phyloP scores from a whole-genome alignment of 2,797 vertebrate species.

The Prionace glauca region DNA sequence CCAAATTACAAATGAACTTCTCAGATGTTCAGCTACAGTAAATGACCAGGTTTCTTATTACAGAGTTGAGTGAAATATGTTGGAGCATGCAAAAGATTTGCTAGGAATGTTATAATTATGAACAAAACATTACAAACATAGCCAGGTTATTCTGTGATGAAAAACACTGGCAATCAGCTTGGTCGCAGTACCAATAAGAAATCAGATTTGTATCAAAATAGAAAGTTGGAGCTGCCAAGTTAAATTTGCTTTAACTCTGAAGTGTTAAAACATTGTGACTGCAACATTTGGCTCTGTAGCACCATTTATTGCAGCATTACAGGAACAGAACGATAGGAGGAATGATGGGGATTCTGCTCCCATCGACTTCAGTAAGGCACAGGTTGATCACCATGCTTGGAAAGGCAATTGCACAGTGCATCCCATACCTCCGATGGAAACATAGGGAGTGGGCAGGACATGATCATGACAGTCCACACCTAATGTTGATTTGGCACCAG shows the following conservation, averaged over 20 bases:
- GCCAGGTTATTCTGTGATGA: background rate
- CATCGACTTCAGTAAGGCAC: background rate
- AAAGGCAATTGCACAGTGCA: background rate
- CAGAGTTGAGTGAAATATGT: background rate
- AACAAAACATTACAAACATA: conserved; percentile 5
- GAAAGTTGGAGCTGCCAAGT: background rate
- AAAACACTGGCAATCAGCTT: background rate
- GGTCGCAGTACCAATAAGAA: background rate
- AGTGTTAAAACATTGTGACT: background rate
- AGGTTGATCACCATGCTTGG: background rate
- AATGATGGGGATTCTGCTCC: background rate
- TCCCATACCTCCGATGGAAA: background rate
- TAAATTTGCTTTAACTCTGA: background rate
- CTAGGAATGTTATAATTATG: background rate
- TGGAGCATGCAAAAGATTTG: background rate
- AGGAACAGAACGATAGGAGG: background rate
- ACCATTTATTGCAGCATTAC: background rate
- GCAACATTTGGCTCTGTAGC: background rate
- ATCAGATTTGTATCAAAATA: background rate
- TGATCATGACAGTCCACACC: background rate
- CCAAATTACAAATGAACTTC: background rate
- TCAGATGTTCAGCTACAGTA: background rate
- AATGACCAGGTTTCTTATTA: background rate
- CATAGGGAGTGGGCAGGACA: too few species aligned
- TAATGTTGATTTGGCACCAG: background rate